Conservation (phyloP, 2,113 vertebrate genomes). For the Eurystomus gularis region DNA sequence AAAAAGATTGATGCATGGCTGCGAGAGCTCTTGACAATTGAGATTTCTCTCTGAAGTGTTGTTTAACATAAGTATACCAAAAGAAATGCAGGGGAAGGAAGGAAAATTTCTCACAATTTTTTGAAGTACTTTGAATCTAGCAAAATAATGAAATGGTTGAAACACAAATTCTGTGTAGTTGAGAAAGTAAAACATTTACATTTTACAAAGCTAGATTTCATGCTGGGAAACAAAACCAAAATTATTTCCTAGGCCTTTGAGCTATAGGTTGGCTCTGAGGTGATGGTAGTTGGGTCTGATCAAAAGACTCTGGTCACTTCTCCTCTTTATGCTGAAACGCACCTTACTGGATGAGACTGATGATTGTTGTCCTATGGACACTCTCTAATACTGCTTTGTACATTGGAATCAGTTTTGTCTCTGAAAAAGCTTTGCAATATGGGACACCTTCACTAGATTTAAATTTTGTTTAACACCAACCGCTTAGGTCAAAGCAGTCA, state of each 20-base stretch:
- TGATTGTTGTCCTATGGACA: rapidly evolving
- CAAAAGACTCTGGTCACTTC: neutral
- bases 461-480: neutral
- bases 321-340: neutral
- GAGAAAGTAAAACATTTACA: neutral
- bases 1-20: conserved; percentile 37
- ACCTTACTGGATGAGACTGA: neutral
- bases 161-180: neutral
- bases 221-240: neutral
- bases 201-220: neutral
- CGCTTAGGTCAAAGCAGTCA: neutral
- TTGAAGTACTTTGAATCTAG: neutral
- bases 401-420: neutral
- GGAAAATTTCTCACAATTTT: neutral
- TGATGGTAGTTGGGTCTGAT: neutral
- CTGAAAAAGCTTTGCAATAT: neutral
- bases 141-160: neutral
- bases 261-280: neutral
- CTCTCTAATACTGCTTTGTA: neutral
- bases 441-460: neutral
- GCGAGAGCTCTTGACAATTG: neutral
- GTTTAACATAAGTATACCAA: neutral
- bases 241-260: neutral
- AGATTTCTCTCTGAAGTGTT: conserved; percentile 20
- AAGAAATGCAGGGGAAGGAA: neutral